Evolutionary conservation across 2,797 vertebrate genomes (phyloP), one percentile per base, ranked within the genome.

Genomic region (Chelmon rostratus): DNA sequence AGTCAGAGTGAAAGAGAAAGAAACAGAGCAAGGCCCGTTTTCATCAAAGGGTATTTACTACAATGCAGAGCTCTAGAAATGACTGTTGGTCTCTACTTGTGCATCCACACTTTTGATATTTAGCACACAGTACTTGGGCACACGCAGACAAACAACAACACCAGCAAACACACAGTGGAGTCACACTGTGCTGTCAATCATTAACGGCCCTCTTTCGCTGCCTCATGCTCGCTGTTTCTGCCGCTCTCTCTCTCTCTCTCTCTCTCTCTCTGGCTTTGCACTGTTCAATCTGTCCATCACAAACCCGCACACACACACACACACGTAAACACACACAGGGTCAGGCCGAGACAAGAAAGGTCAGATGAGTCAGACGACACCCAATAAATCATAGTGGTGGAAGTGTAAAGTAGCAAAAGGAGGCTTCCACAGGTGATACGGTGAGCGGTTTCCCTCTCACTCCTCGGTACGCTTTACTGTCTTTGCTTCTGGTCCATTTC

Each of bases 1-100:
- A 92, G 81, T 93, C 89, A 94, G 79, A 87, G 33, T 79, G 89
- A 89, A 89, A 92, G 77, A 84, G 49, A 63, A 84, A 37, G 12
- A 85, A 80, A 82, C 18, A 73, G 46, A 77, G 52, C 64, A 68
- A 57, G 10, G 1, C 71, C 57, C 2, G 25, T 50, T 44, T 85
- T 87, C 66, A 88, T 89, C 79, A 83, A 90, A 88, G 73, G 47
- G 40, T 77, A 61, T 87, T 84, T 86, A 82, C 76, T 77, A 87
- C 65, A 77, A 77, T 84, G 79, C 53, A 53, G 61, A 75, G 66
- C 72, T 83, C 69, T 57, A 90, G 87, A 91, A 91, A 93, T 93
- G 86, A 93, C 88, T 93, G 57, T 79, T 47, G 57, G 64, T 68
- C 62, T 88, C 58, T 64, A 53, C 72, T 78, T 80, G 49, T 63